Conservation (phyloP, 1,140 invertebrate species). For the Lycorma delicatula region DNA sequence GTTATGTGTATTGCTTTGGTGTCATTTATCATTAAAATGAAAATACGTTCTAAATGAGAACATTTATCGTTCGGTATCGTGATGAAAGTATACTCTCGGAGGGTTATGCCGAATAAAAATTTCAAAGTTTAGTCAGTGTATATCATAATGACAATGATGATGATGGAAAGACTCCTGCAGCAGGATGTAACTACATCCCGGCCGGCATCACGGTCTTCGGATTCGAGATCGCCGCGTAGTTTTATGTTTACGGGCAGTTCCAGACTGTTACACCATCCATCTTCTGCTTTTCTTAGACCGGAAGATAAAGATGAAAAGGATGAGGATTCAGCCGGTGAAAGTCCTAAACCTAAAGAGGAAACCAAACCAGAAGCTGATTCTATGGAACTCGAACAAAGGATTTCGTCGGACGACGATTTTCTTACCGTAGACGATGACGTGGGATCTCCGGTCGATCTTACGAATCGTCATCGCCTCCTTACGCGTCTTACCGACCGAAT, state of each 20-base stretch:
- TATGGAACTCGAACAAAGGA: neutral
- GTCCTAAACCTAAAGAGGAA: neutral
- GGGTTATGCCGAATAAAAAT: too few relatives aligned
- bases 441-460: conserved; percentile 26
- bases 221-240: neutral
- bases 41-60: too few relatives aligned
- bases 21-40: too few relatives aligned
- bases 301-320: conserved; percentile 11
- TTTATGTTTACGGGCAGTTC: neutral
- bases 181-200: conserved; percentile 3
- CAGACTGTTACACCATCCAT: conserved; percentile 10
- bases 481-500: neutral
- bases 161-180: conserved; percentile 26
- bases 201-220: neutral
- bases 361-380: neutral
- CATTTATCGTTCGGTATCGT: too few relatives aligned
- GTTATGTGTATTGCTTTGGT: too few relatives aligned
- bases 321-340: neutral
- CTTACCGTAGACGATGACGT: conserved; percentile 15
- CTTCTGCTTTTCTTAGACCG: conserved; percentile 14
- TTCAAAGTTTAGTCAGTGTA: too few relatives aligned
- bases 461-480: conserved; percentile 11
- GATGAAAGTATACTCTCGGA: too few relatives aligned
- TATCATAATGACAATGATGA: conserved; percentile 28
- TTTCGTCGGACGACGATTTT: conserved; percentile 20